Percentiles rank a stretch among this genome's conserved stretches.
Evolutionary conservation across 2,888 invertebrate species (phyloP).

Genomic region (Orthosia incerta): DNA sequence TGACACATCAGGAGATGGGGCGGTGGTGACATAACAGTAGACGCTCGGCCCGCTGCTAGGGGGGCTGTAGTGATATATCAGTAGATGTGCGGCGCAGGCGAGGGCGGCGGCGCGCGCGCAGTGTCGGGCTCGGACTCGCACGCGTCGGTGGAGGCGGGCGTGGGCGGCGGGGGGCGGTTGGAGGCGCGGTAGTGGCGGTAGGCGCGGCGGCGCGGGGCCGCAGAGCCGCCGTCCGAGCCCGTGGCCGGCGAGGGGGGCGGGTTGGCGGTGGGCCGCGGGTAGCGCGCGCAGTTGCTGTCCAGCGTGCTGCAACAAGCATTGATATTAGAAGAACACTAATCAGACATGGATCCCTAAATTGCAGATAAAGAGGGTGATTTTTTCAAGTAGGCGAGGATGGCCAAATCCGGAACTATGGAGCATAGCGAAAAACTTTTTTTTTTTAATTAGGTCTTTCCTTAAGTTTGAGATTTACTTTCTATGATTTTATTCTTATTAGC

Average conservation of each 20-base stretch:
- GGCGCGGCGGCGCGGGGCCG: conserved; percentile 93
- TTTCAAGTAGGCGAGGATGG: too few species aligned
- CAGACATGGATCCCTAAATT: not conserved
- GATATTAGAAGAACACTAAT: not conserved
- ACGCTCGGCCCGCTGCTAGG: too few species aligned
- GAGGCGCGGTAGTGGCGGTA: conserved; percentile 95
- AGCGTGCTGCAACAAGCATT: conserved; percentile 86
- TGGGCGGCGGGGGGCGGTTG: conserved; percentile 98
- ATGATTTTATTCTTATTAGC: too few species aligned
- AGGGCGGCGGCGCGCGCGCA: conserved; percentile 96
- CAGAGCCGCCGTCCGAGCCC: conserved; percentile 92
- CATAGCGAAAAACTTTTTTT: too few species aligned
- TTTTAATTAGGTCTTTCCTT: too few species aligned
- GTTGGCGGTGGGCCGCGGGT: conserved; percentile 96
- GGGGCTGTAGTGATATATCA: too few species aligned
- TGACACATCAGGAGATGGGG: too few species aligned
- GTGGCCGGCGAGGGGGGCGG: conserved; percentile 98
- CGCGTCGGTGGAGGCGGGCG: conserved; percentile 98
- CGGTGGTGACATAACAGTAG: too few species aligned
- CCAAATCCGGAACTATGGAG: too few species aligned
- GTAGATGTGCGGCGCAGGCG: conserved; percentile 92
- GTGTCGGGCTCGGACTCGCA: conserved; percentile 95
- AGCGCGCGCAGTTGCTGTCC: conserved; percentile 92
- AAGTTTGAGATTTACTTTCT: too few species aligned
- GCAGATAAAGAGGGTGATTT: too few species aligned